A percentile compares a stretch with the other conserved stretches of the same genome.
phyloP scores from a whole-genome alignment of 1,140 invertebrate genomes.

The Argopecten irradians region DNA sequence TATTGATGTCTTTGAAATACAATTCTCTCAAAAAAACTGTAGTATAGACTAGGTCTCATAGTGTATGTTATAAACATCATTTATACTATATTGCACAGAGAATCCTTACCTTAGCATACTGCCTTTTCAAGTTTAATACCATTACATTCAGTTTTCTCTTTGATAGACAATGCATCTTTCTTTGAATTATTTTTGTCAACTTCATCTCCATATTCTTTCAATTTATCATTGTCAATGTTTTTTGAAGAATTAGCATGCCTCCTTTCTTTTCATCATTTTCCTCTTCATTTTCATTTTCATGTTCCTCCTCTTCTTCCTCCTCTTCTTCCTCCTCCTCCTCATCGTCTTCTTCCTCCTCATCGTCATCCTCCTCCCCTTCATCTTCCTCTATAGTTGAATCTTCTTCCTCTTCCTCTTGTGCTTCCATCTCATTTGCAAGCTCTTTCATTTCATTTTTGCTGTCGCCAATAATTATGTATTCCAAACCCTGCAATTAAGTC shows the following conservation, averaged over 20 bases:
- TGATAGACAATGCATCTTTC: background rate
- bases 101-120: background rate
- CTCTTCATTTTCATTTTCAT: background rate
- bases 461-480: constrained; percentile 64
- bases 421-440: constrained; percentile 31
- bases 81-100: constrained; percentile 12
- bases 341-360: constrained; percentile 41
- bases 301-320: constrained; percentile 32
- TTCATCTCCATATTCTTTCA: background rate
- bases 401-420: constrained; percentile 39
- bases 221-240: background rate
- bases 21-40: too few species aligned
- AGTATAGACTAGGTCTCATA: too few species aligned
- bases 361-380: constrained; percentile 40
- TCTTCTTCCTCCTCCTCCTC: constrained; percentile 43
- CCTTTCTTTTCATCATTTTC: background rate
- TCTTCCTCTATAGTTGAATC: constrained; percentile 25
- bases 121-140: background rate
- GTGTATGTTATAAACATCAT: too few species aligned
- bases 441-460: constrained; percentile 47
- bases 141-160: background rate
- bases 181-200: background rate
- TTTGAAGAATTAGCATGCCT: background rate
- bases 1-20: too few species aligned
- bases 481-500: constrained; percentile 60